A percentile compares a stretch with the other conserved stretches of the same genome.
phyloP scores from a whole-genome alignment of 2,113 vertebrate species.

The Scalopus aquaticus region DNA sequence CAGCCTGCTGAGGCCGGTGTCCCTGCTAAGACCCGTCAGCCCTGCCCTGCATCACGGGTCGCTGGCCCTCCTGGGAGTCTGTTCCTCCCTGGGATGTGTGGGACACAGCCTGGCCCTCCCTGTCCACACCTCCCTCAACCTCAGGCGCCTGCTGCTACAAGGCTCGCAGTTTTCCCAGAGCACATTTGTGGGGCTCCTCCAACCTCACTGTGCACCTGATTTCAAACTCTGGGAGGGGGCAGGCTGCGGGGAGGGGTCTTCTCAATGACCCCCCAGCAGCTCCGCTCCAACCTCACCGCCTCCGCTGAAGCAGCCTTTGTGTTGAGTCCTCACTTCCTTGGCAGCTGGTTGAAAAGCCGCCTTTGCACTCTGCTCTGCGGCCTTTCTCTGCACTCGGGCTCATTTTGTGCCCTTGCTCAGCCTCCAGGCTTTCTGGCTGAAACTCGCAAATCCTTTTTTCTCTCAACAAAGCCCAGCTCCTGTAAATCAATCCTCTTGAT shows the following conservation, averaged over 20 bases:
- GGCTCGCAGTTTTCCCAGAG: no score
- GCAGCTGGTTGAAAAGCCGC: not conserved
- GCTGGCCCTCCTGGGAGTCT: not conserved
- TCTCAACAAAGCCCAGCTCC: not conserved
- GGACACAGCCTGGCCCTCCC: not conserved
- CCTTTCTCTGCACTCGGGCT: not conserved
- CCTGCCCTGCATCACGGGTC: no score
- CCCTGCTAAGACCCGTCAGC: accelerated
- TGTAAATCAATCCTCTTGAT: not conserved
- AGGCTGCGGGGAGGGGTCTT: accelerated
- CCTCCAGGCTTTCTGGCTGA: not conserved
- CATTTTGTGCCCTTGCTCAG: not conserved
- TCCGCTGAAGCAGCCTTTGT: not conserved
- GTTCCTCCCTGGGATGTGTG: no score
- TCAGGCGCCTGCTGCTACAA: not conserved
- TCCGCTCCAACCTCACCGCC: not conserved
- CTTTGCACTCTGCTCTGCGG: not conserved
- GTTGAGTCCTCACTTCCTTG: not conserved
- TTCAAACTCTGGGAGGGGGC: not conserved
- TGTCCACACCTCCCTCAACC: not conserved
- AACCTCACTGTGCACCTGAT: not conserved
- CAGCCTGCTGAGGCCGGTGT: not conserved
- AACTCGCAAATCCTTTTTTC: conserved; percentile 1
- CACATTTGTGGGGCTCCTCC: not conserved
- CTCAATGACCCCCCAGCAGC: not conserved